Percentiles rank a stretch among this genome's conserved stretches.
Evolutionary conservation across 2,888 invertebrate genomes (phyloP).

Genomic region (Lasioglossum oenotherae): DNA sequence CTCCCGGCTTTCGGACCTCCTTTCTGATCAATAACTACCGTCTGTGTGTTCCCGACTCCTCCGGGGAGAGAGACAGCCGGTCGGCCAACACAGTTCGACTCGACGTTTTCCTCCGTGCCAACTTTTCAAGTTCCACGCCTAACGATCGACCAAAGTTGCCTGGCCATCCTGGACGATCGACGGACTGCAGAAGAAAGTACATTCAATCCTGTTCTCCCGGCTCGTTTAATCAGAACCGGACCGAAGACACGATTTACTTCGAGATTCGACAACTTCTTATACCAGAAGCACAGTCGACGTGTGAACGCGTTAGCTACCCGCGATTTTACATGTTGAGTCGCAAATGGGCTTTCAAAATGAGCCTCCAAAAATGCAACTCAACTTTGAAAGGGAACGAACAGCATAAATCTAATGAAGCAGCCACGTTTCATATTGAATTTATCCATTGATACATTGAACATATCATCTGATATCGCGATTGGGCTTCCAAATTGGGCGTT

Average conservation of each 20-base stretch:
- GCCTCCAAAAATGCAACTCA: no score
- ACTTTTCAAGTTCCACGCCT: constrained; percentile 6
- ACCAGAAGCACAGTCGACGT: neutral
- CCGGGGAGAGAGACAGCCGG: constrained; percentile 15
- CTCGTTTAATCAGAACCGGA: neutral
- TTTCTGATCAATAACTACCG: constrained; percentile 75
- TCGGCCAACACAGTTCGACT: constrained; percentile 14
- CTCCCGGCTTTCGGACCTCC: constrained; percentile 63
- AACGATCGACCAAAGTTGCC: constrained; percentile 21
- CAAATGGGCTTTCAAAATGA: no score
- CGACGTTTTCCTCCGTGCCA: constrained; percentile 13
- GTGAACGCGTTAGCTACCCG: neutral
- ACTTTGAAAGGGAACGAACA: no score
- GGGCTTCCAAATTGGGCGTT: no score
- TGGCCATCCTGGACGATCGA: neutral
- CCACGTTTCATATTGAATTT: no score
- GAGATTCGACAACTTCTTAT: neutral
- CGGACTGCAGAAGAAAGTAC: neutral
- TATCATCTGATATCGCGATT: no score
- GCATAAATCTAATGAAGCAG: no score
- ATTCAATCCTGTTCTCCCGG: neutral
- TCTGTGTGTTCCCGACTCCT: constrained; percentile 36
- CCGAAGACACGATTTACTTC: neutral
- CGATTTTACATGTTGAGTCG: neutral
- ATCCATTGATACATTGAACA: no score